Evolutionary conservation across 2,797 vertebrate species (phyloP), one percentile per base, ranked within the genome.

Genomic region (Enoplosus armatus): DNA sequence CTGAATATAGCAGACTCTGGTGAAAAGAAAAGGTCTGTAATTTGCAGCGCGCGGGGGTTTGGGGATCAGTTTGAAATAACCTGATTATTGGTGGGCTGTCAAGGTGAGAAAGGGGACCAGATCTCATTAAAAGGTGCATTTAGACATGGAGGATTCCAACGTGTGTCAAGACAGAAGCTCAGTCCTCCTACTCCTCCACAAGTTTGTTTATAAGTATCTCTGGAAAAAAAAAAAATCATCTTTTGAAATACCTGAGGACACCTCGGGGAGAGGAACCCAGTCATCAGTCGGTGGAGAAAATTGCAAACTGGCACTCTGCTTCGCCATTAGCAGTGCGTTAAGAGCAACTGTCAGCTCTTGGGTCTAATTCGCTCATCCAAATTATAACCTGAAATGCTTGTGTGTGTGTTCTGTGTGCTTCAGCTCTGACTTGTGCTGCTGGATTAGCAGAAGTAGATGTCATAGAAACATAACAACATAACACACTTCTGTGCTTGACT

Each of bases 301-400:
- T 79, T 82, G 78, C 59, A 83, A 86, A 73, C 59, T 76, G 81
- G 69, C 81, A 64, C 61, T 78, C 66, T 58, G 75, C 72, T 39
- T 79, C 18, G 8, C 77, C 85, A 79, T 92, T 85, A 89, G 82
- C 48, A 2, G 71, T 41, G 85, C 79, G 75, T 90, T 90, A 87
- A 75, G 65, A 89, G 84, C 86, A 80, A 72, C 82, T 88, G 90
- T 90, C 89, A 90, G 84, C 81, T 85, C 76, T 61, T 24, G 65
- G 72, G 59, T 82, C 66, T 83, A 70, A 84, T 81, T 91, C 41
- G 2, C 70, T 64, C 71, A 2, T 77, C 72, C 68, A 78, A 82
- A 77, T 84, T 71, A 75, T 72, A 55, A 80, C 63, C 64, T 64
- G 61, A 54, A 66, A 71, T 58, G 47, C 54, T 6, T 33, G 1